Base-by-base conservation (phyloP, 2,113 vertebrate species). In the Tragelaphus strepsiceros region DNA sequence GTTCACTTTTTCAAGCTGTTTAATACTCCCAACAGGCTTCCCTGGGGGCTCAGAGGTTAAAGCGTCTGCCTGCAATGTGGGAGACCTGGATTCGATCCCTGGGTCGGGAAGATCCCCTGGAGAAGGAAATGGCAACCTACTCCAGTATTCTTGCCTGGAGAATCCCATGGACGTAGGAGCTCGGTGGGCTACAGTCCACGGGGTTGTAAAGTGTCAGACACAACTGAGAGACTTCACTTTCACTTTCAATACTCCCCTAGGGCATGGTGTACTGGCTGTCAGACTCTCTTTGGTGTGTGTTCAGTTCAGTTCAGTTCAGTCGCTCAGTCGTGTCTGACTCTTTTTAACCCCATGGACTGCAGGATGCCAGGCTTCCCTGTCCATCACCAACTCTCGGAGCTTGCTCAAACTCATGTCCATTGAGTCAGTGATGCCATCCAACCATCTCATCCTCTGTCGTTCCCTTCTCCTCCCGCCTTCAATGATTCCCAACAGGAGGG, bases 381-480 rank as follows among this genome's bases (percentile, higher is more conserved):
- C 67, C n/a, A 39, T 71, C 19, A 71, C 67, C 67, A 39, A 6
- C 67, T 39, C 5, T 1, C 0, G 2, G n/a, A 39, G n/a, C 19
- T 71, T 71, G n/a, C n/a, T 71, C 67, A 39, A 12, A 71, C n/a
- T 71, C 64, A 71, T 71, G n/a, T 35, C n/a, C n/a, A 22, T 71
- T 71, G 67, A 39, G n/a, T 71, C 1, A 1, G n/a, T 39, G n/a
- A 71, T 71, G 10, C 5, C 67, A 39, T 71, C 67, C 67, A 71
- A 71, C 67, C 67, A 22, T 39, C 67, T 71, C n/a, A 71, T 71
- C 67, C n/a, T 71, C 67, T 71, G n/a, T 22, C 2, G 1, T 71
- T n/a, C n/a, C 19, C 9, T 39, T 39, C 9, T 12, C 19, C 19
- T 39, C 10, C 19, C 0, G 0, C 67, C 67, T 39, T 71, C 67